Percentiles rank a stretch among this genome's conserved stretches.
These are phyloP conservation scores for Acromyrmex heyeri DNA, from an alignment of 1,140 invertebrate species.

Conservation along the genomic window DNA sequence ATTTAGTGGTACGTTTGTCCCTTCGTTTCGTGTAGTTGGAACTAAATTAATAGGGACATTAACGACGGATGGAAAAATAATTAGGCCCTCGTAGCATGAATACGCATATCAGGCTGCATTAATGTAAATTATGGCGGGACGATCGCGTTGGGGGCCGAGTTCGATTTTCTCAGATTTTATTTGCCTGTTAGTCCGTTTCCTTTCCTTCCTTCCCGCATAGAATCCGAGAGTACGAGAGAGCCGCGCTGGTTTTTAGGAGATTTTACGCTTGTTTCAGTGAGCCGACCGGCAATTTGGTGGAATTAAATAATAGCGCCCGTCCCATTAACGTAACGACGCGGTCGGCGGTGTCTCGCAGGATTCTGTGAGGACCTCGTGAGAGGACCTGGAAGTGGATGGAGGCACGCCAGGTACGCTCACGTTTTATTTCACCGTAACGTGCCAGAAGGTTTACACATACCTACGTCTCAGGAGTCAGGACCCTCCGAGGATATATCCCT, in stretches of 20 bases:
- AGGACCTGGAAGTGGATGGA: conserved; percentile 67
- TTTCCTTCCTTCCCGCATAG: conserved; percentile 60
- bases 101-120: conserved; percentile 2
- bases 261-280: conserved; percentile 73
- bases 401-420: conserved; percentile 73
- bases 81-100: conserved; percentile 8
- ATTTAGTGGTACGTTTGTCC: not conserved
- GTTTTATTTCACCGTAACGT: conserved; percentile 77
- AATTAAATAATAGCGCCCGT: conserved; percentile 78
- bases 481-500: conserved; percentile 70
- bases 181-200: conserved; percentile 27
- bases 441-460: conserved; percentile 74
- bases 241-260: conserved; percentile 71
- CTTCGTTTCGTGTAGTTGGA: not conserved
- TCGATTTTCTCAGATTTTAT: conserved; percentile 50
- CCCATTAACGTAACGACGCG: conserved; percentile 76
- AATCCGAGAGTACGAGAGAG: conserved; percentile 59
- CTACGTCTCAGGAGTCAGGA: conserved; percentile 71
- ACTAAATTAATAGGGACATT: conserved; percentile 38
- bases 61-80: conserved; percentile 36
- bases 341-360: conserved; percentile 70
- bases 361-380: conserved; percentile 22
- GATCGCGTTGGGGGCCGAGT: conserved; percentile 26
- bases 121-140: conserved; percentile 48
- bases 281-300: conserved; percentile 70